Evolutionary conservation across 2,888 invertebrate genomes (phyloP), one percentile per base, ranked within the genome.

Genomic region (Craniophora ligustri): DNA sequence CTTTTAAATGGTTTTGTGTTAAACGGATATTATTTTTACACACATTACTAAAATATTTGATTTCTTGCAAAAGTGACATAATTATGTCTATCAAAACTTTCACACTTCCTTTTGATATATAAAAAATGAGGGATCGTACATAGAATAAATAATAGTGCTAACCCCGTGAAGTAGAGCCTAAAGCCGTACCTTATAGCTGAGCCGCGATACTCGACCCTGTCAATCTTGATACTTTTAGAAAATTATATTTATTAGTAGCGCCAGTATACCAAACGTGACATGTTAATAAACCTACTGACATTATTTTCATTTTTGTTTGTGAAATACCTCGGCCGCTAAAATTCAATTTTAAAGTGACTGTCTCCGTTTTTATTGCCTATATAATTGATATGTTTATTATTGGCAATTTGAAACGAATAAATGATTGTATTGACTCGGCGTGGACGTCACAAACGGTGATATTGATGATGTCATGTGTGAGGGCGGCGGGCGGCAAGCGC

Each of bases 381-480:
- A 73, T 68, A 67, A 75, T 75, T 65, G 68, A 70, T 72, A 66
- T 60, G 62, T 76, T 80, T 72, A 72, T 67, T 68, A 77, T 68
- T 42, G 51, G 60, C 58, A 70, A 50, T 67, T 64, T 53, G 53
- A 65, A 75, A 41, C 45, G 46, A 46, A 60, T 62, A 77, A 75
- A 65, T 46, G 67, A 69, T 66, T 65, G 60, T 72, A 70, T 48
- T 62, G 68, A 68, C 68, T 70, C 71, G 36, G 50, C 35, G 46
- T 54, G 67, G 76, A 80, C 81, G 84, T 83, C 79, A 81, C 51
- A 54, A 63, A 59, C 68, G 68, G 70, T 65, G 73, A 68, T 72
- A 68, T 48, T 67, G 74, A 72, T 79, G 85, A 79, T 78, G 84
- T 81, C 81, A 81, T 76, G 81, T 75, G 72, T 38, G 62, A 65